Base-by-base conservation (phyloP, 2,888 invertebrate species). In the Horisme vitalbata region DNA sequence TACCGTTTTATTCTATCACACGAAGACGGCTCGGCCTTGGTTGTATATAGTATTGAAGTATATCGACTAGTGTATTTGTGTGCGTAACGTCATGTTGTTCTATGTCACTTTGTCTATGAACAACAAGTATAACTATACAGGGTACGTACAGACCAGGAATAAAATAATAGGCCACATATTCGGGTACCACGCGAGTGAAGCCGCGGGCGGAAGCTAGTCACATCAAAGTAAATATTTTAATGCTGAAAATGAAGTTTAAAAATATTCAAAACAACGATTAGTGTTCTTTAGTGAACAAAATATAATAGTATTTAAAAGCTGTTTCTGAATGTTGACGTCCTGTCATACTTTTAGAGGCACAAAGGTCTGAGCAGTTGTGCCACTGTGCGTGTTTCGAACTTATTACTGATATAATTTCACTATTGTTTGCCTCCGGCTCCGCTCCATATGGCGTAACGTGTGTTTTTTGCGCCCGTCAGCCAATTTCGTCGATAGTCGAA, bases 381-480 rank as follows among this genome's bases (percentile, higher is more conserved):
- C 55, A 43, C 37, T 62, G 80, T 83, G 88, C 88, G 89, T 88
- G 88, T 80, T 78, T 71, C 52, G 69, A 66, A 80, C 80, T 87
- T 88, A 89, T 89, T 89, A 89, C 78, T 65, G 75, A 79, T 71
- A 83, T 89, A 89, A 89, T 89, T 87, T 70, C 79, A 76, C 87
- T 82, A 88, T 89, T 89, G 88, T 89, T 74, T 71, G 85, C 85
- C 81, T 75, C 64, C 68, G 79, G 85, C 80, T 68, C 60, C 62
- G 59, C 75, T 72, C 80, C 89, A 89, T 89, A 89, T 89, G 89
- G 88, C 79, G 87, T 87, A 88, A 86, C 88, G 84, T 86, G 80
- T 75, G 58, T 62, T 72, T 65, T 68, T 71, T 71, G 65, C 59
- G 60, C 50, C 59, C 65, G 72, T 61, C 71, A 75, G 71, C 69